These are phyloP conservation scores for Drosophila nikananu DNA, from an alignment of 1,140 invertebrate species.

Conservation along the genomic window DNA sequence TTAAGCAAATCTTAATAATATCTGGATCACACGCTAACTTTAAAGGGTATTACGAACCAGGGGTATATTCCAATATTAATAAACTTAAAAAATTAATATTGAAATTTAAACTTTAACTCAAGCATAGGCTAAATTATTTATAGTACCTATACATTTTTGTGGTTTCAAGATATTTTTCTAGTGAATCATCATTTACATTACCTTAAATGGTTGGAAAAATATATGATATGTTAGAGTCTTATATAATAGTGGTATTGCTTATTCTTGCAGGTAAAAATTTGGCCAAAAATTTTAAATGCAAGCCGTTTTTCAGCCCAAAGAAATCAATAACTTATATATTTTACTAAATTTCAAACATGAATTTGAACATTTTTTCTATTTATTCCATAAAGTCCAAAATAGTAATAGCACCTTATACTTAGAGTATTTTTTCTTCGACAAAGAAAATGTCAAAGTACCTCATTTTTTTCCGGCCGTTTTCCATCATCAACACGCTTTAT, in stretches of 20 bases:
- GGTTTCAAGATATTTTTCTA: too few species aligned
- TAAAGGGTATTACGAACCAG: not conserved
- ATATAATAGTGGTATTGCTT: too few species aligned
- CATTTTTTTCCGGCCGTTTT: constrained; percentile 10
- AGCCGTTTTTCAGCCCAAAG: too few species aligned
- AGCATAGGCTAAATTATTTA: not conserved
- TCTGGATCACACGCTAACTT: constrained; percentile 52
- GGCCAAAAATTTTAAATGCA: too few species aligned
- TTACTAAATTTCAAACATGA: not conserved
- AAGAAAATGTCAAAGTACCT: not conserved
- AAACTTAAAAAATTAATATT: not conserved
- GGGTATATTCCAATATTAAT: not conserved
- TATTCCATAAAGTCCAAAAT: not conserved
- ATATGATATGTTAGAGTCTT: too few species aligned
- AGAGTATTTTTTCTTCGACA: constrained; percentile 6
- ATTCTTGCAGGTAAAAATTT: too few species aligned
- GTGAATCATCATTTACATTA: too few species aligned
- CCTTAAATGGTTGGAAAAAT: too few species aligned
- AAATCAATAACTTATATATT: too few species aligned
- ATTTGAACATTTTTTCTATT: not conserved
- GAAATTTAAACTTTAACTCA: not conserved
- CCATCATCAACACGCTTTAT: constrained; percentile 49
- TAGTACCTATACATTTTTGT: not conserved
- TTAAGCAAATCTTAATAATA: constrained; percentile 75
- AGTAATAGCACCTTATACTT: not conserved